Percentiles rank a stretch among this genome's conserved stretches.
phyloP scores from a whole-genome alignment of 1,140 invertebrate genomes.

The Galleria mellonella region DNA sequence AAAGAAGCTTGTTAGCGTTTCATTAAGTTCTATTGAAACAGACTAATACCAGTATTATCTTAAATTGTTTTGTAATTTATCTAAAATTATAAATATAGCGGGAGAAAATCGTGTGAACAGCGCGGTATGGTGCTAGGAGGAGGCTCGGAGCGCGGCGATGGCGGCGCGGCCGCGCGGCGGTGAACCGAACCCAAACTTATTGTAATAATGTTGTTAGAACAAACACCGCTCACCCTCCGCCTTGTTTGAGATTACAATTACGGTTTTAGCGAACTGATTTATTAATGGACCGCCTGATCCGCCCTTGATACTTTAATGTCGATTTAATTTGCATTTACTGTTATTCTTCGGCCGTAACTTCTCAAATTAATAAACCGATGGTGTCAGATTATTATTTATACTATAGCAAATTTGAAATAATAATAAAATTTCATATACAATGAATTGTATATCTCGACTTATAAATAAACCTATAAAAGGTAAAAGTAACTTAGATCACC shows the following conservation, averaged over 20 bases:
- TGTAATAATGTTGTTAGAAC: constrained; percentile 72
- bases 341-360: constrained; percentile 6
- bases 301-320: constrained; percentile 69
- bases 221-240: constrained; percentile 52
- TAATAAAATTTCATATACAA: too few species aligned
- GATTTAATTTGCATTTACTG: constrained; percentile 57
- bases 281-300: constrained; percentile 72
- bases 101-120: constrained; percentile 13
- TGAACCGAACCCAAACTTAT: constrained; percentile 63
- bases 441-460: too few species aligned
- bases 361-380: constrained; percentile 12
- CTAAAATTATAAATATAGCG: constrained; percentile 1
- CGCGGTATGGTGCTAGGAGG: constrained; percentile 4
- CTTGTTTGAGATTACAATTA: constrained; percentile 74
- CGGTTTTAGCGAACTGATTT: constrained; percentile 73
- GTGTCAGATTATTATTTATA: constrained; percentile 4
- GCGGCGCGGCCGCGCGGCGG: constrained; percentile 33
- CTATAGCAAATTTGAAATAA: too few species aligned
- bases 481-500: too few species aligned
- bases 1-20: too few species aligned
- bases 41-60: too few species aligned
- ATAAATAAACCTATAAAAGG: too few species aligned
- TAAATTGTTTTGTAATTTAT: too few species aligned
- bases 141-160: neutral
- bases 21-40: too few species aligned